Percentiles rank a stretch among this genome's conserved stretches.
phyloP scores from a whole-genome alignment of 2,113 vertebrate species.

The Dicerorhinus sumatrensis region DNA sequence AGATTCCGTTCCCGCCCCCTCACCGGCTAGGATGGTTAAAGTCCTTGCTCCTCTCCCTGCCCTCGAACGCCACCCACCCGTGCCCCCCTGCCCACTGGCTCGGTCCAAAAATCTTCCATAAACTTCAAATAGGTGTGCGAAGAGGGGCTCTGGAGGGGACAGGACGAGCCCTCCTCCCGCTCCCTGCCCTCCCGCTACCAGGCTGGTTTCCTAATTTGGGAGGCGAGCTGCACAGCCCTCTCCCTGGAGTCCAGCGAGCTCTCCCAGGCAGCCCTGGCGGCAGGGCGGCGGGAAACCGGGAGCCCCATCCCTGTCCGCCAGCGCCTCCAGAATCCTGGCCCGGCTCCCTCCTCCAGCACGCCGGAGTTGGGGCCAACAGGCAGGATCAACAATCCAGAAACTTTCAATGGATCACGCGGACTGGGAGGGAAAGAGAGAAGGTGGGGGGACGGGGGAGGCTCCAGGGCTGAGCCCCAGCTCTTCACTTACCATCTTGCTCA shows the following conservation, averaged over 20 bases:
- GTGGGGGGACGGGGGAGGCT: neutral
- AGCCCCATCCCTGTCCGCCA: slow-evolving; percentile 36
- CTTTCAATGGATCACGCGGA: slow-evolving; percentile 71
- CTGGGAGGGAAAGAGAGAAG: neutral
- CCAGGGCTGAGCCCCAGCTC: slow-evolving; percentile 17
- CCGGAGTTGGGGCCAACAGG: slow-evolving; percentile 66
- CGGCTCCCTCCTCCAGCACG: slow-evolving; percentile 55
- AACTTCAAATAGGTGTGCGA: neutral
- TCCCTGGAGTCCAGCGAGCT: neutral
- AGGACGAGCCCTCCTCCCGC: neutral
- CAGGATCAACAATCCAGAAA: slow-evolving; percentile 77
- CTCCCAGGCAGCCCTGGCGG: slow-evolving; percentile 36
- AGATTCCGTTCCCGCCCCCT: neutral
- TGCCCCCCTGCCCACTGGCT: slow-evolving; percentile 4
- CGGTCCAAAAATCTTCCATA: neutral
- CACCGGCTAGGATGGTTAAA: neutral
- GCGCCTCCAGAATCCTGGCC: slow-evolving; percentile 64
- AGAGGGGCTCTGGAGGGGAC: neutral
- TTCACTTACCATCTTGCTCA: slow-evolving; percentile 88
- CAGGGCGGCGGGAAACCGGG: slow-evolving; percentile 70
- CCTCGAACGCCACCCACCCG: slow-evolving; percentile 57
- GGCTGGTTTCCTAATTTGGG: neutral
- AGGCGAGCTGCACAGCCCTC: neutral
- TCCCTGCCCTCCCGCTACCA: neutral
- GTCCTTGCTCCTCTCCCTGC: neutral